phyloP scores from a whole-genome alignment of 2,888 invertebrate genomes.

The Eilema caniola region DNA sequence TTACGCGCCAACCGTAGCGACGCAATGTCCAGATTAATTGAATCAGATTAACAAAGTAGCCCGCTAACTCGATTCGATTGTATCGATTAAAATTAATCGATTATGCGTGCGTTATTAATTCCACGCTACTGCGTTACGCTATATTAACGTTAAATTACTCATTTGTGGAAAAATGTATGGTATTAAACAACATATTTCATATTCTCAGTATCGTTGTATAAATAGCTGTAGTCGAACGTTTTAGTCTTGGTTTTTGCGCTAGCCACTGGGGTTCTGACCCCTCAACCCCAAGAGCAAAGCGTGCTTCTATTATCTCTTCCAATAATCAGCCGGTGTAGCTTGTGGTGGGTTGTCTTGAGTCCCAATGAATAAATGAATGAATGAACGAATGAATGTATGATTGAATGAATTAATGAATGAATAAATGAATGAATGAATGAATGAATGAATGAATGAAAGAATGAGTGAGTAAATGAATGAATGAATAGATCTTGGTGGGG shows the following conservation, averaged over 20 bases:
- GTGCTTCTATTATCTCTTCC: no score
- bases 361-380: no score
- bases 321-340: no score
- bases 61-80: conserved; percentile 56
- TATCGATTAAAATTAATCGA: conserved; percentile 55
- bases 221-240: no score
- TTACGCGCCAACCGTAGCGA: conserved; percentile 48
- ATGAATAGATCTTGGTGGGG: no score
- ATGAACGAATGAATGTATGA: no score
- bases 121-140: conserved; percentile 56
- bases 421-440: no score
- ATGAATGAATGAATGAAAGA: no score
- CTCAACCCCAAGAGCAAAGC: no score
- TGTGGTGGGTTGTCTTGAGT: no score
- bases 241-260: not conserved
- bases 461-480: no score
- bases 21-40: conserved; percentile 70
- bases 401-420: no score
- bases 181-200: not conserved
- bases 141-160: conserved; percentile 44
- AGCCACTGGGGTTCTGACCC: not conserved
- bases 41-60: conserved; percentile 67
- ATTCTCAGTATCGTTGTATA: not conserved
- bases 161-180: conserved; percentile 1
- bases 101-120: conserved; percentile 49